A percentile compares a stretch with the other conserved stretches of the same genome.
phyloP scores from a whole-genome alignment of 2,888 invertebrate species.

The Eudasyphora cyanicolor region DNA sequence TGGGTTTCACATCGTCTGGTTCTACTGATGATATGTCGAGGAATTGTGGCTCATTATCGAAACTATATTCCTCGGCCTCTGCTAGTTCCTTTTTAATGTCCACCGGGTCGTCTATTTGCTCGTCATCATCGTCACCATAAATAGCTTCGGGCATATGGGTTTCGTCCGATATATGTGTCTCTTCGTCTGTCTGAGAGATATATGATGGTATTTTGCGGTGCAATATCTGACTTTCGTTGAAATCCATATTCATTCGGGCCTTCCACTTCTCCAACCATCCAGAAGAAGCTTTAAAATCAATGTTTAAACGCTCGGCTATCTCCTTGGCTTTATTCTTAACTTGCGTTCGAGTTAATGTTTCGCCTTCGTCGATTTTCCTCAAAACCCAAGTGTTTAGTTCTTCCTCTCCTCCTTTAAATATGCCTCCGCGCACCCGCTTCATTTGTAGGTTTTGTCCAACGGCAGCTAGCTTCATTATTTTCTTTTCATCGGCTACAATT shows the following conservation, averaged over 20 bases:
- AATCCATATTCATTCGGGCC: slow-evolving; percentile 59
- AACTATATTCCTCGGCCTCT: neutral
- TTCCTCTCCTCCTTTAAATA: slow-evolving; percentile 48
- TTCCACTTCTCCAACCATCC: slow-evolving; percentile 63
- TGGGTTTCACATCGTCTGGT: slow-evolving; percentile 37
- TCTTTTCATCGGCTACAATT: slow-evolving; percentile 52
- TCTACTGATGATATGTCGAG: neutral
- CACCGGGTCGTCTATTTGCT: neutral
- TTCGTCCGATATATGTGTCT: neutral
- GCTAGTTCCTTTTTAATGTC: slow-evolving; percentile 36
- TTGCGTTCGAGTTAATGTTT: slow-evolving; percentile 45
- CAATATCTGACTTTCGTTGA: slow-evolving; percentile 53
- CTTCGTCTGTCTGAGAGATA: neutral
- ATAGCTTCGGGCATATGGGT: slow-evolving; percentile 6
- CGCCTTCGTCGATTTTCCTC: slow-evolving; percentile 46
- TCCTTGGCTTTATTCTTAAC: slow-evolving; percentile 55
- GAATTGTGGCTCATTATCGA: neutral
- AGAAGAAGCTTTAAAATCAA: slow-evolving; percentile 59
- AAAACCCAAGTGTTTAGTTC: slow-evolving; percentile 57
- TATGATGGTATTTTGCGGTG: slow-evolving; percentile 46
- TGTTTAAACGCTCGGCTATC: slow-evolving; percentile 51
- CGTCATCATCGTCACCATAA: slow-evolving; percentile 21
- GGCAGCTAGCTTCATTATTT: slow-evolving; percentile 49
- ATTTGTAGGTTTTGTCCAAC: slow-evolving; percentile 58
- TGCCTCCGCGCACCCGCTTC: slow-evolving; percentile 55